These are phyloP conservation scores for Neocloeon triangulifer DNA, from an alignment of 1,140 invertebrate species.

Conservation along the genomic window DNA sequence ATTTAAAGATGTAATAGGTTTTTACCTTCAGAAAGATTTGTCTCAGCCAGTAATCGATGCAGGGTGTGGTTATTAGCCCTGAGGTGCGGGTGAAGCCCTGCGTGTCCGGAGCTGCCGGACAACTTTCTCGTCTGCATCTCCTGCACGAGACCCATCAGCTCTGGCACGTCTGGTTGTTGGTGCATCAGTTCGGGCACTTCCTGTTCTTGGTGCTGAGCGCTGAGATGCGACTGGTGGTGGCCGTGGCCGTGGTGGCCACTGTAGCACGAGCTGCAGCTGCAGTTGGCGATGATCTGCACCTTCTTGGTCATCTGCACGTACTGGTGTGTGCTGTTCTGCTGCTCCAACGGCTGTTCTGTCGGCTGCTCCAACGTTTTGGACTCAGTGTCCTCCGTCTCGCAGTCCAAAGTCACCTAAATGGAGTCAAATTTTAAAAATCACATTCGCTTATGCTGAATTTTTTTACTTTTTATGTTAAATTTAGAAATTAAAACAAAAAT, in stretches of 20 bases:
- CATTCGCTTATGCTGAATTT: neutral
- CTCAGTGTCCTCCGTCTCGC: conserved; percentile 25
- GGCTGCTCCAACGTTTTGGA: conserved; percentile 14
- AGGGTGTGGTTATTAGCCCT: neutral
- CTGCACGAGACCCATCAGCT: conserved; percentile 6
- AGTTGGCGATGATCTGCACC: conserved; percentile 37
- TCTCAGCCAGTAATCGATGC: neutral
- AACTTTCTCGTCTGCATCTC: conserved; percentile 6
- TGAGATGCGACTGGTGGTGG: conserved; percentile 1
- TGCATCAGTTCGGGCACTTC: conserved; percentile 5
- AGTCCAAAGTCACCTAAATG: conserved; percentile 28
- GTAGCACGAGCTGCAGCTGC: conserved; percentile 31
- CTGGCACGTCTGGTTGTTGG: conserved; percentile 11
- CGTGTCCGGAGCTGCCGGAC: neutral
- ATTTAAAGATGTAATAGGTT: too few relatives aligned
- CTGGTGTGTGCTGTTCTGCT: neutral
- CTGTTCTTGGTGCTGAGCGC: neutral
- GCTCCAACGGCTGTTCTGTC: neutral
- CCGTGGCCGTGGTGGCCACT: conserved; percentile 10
- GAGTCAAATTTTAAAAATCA: conserved; percentile 3
- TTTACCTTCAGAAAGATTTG: neutral
- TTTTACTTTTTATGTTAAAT: conserved; percentile 1
- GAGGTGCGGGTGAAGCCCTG: neutral
- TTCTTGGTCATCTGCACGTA: conserved; percentile 24
- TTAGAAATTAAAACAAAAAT: too few relatives aligned